A percentile compares a stretch with the other conserved stretches of the same genome.
These are phyloP conservation scores for Rhodinocichla rosea DNA, from an alignment of 2,113 vertebrate genomes.

Conservation along the genomic window DNA sequence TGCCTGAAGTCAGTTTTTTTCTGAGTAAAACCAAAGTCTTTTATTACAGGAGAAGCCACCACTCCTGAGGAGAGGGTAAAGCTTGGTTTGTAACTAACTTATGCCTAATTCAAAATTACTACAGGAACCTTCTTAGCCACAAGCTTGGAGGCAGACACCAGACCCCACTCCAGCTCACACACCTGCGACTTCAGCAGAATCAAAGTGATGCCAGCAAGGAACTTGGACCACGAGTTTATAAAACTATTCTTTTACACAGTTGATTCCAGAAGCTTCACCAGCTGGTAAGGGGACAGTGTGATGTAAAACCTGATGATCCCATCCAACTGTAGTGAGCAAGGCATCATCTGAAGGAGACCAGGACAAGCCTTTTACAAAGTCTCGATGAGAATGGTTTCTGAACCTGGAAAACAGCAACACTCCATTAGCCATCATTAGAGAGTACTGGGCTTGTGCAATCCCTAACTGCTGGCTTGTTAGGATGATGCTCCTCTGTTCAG, in stretches of 20 bases:
- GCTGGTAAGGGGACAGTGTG: constrained; percentile 74
- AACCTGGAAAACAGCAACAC: constrained; percentile 71
- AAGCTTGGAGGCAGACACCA: neutral
- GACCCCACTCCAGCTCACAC: neutral
- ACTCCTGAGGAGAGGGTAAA: neutral
- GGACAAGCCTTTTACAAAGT: constrained; percentile 87
- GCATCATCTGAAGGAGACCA: constrained; percentile 85
- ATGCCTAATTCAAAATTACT: constrained; percentile 21
- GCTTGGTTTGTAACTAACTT: constrained; percentile 16
- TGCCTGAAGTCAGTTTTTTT: constrained; percentile 2
- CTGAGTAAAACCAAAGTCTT: neutral
- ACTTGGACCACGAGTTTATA: constrained; percentile 19
- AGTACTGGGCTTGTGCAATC: rapidly evolving
- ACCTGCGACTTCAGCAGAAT: constrained; percentile 21
- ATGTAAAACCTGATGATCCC: constrained; percentile 96
- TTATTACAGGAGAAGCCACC: neutral
- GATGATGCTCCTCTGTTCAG: neutral
- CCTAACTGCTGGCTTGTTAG: neutral
- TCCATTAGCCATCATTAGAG: neutral
- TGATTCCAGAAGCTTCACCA: constrained; percentile 46
- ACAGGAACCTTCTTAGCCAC: constrained; percentile 11
- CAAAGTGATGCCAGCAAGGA: constrained; percentile 29
- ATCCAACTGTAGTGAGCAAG: constrained; percentile 88
- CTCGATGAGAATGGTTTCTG: constrained; percentile 82
- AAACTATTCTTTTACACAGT: constrained; percentile 69